phyloP scores from a whole-genome alignment of 92 coral and sea anemone species.

The Umimayanthus kanabou region DNA sequence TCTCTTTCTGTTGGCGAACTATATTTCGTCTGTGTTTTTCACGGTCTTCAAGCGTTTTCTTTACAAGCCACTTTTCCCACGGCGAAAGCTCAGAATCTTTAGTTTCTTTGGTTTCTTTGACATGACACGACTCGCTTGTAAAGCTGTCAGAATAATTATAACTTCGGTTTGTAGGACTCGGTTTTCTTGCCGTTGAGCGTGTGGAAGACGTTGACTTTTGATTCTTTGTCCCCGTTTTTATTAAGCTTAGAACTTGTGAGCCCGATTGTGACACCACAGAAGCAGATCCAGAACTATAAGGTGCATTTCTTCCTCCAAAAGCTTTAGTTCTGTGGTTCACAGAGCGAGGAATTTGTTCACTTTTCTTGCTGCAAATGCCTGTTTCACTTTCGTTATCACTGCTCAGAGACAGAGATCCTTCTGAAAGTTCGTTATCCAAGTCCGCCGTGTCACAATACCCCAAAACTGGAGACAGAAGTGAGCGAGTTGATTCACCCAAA shows the following conservation, averaged over 20 bases:
- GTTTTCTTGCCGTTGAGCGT: not conserved
- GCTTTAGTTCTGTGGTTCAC: not conserved
- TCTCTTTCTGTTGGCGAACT: conserved; percentile 53
- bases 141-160: conserved; percentile 20
- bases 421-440: conserved; percentile 49
- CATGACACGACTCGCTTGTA: conserved; percentile 3
- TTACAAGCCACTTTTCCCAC: conserved; percentile 93
- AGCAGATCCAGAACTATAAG: not conserved
- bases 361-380: conserved; percentile 16
- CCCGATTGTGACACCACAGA: conserved; percentile 12
- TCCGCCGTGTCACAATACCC: conserved; percentile 40
- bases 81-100: conserved; percentile 58
- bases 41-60: conserved; percentile 77
- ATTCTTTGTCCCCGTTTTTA: not conserved
- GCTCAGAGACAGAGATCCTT: conserved; percentile 55
- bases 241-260: not conserved
- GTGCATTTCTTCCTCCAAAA: not conserved
- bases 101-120: conserved; percentile 36
- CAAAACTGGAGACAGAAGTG: conserved; percentile 81
- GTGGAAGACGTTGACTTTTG: not conserved
- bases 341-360: not conserved
- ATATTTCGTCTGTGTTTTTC: conserved; percentile 56
- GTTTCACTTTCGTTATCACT: conserved; percentile 49
- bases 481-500: conserved; percentile 94
- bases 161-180: not conserved